Conservation (phyloP, 1,140 invertebrate species). For the Agrilus planipennis region DNA sequence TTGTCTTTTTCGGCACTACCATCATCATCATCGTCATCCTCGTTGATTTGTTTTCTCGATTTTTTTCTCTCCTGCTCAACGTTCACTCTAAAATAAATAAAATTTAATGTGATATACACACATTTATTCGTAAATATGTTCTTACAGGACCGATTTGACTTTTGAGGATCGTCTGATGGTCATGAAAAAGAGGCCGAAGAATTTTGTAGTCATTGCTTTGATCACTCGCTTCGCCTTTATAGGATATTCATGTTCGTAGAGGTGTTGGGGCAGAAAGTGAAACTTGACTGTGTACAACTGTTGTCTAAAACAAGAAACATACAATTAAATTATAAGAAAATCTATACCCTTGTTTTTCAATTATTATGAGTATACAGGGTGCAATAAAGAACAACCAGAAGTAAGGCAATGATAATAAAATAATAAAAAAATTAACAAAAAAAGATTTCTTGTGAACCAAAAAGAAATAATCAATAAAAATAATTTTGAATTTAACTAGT, state of each 20-base stretch:
- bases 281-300: constrained; percentile 50
- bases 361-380: too few relatives aligned
- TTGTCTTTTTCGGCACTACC: constrained; percentile 38
- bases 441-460: too few relatives aligned
- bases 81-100: constrained; percentile 17
- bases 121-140: constrained; percentile 4
- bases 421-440: too few relatives aligned
- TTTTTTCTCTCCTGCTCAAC: constrained; percentile 25
- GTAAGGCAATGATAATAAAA: too few relatives aligned
- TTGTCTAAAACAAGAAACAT: constrained; percentile 17
- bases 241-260: constrained; percentile 57
- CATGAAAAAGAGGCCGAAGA: constrained; percentile 49
- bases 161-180: constrained; percentile 30
- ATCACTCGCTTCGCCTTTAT: constrained; percentile 58
- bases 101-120: not conserved
- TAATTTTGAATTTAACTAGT: too few relatives aligned
- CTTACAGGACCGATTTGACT: constrained; percentile 26
- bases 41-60: constrained; percentile 28
- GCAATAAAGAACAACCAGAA: too few relatives aligned
- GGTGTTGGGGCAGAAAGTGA: constrained; percentile 56
- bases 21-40: constrained; percentile 43
- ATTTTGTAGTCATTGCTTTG: constrained; percentile 51
- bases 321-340: constrained; percentile 1
- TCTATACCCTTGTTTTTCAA: too few relatives aligned
- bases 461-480: too few relatives aligned